Evolutionary conservation across 2,797 vertebrate genomes (phyloP).

Genomic region (Pipistrellus nathusii): DNA sequence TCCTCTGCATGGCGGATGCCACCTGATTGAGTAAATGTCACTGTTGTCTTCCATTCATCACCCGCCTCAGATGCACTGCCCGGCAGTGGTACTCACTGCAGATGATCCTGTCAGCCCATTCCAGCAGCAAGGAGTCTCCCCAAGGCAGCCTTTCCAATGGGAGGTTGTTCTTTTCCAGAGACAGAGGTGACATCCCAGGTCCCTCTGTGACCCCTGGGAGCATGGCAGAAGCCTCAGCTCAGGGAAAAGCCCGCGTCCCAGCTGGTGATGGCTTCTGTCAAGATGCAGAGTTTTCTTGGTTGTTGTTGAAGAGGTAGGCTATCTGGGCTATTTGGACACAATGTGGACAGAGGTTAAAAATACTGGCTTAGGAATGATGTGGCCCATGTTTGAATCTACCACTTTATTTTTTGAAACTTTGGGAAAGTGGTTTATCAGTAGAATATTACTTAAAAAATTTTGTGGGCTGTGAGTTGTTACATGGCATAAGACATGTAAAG

Average conservation of each 20-base stretch:
- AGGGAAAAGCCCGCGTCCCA: neutral
- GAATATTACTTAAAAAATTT: neutral
- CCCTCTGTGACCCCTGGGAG: neutral
- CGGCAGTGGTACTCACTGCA: neutral
- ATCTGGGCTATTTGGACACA: neutral
- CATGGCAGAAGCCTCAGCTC: neutral
- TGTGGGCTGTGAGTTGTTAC: neutral
- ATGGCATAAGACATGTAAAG: neutral
- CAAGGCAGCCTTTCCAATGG: neutral
- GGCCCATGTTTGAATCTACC: neutral
- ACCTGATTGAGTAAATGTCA: constrained; percentile 63
- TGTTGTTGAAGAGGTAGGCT: neutral
- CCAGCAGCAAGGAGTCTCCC: neutral
- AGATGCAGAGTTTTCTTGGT: neutral
- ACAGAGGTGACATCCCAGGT: neutral
- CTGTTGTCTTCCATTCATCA: constrained; percentile 41
- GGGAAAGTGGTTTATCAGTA: neutral
- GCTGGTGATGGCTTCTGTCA: neutral
- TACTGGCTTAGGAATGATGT: neutral
- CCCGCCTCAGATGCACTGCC: neutral
- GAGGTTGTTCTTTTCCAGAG: neutral
- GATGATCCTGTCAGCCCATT: neutral
- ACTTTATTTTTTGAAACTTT: neutral
- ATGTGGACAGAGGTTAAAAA: constrained; percentile 1
- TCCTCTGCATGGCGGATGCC: neutral